These are phyloP conservation scores for Athene noctua DNA, from an alignment of 2,113 vertebrate species.

Conservation along the genomic window DNA sequence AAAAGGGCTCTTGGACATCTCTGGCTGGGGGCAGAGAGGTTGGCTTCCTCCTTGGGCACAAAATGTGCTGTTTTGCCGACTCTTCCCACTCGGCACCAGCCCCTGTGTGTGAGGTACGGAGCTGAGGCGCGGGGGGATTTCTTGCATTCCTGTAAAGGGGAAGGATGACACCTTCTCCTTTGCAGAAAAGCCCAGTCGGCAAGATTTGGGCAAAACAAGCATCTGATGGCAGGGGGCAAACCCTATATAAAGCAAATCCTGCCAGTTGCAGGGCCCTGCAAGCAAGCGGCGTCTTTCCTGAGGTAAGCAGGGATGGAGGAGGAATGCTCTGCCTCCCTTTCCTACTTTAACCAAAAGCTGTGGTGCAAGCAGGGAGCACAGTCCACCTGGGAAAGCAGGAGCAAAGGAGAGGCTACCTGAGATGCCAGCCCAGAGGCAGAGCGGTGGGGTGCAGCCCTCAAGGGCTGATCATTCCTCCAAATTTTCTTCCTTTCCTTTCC, in stretches of 20 bases:
- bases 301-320: neutral
- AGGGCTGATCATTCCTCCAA: neutral
- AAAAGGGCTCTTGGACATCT: neutral
- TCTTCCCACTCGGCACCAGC: accelerated
- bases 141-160: neutral
- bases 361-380: accelerated
- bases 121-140: accelerated
- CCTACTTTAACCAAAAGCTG: neutral
- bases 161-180: neutral
- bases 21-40: accelerated
- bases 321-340: neutral
- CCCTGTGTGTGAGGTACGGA: accelerated
- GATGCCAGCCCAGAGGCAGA: neutral
- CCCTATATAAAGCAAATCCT: neutral
- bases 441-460: accelerated
- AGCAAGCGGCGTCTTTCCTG: accelerated
- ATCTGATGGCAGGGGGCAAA: accelerated
- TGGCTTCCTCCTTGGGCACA: neutral
- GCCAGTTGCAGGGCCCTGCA: neutral
- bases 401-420: neutral
- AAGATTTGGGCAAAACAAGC: accelerated
- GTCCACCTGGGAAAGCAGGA: neutral
- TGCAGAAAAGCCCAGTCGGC: neutral
- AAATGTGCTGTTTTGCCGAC: neutral
- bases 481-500: neutral